Evolutionary conservation across 92 coral and sea anemone genomes (phyloP).

Genomic region (Porites cylindrica): DNA sequence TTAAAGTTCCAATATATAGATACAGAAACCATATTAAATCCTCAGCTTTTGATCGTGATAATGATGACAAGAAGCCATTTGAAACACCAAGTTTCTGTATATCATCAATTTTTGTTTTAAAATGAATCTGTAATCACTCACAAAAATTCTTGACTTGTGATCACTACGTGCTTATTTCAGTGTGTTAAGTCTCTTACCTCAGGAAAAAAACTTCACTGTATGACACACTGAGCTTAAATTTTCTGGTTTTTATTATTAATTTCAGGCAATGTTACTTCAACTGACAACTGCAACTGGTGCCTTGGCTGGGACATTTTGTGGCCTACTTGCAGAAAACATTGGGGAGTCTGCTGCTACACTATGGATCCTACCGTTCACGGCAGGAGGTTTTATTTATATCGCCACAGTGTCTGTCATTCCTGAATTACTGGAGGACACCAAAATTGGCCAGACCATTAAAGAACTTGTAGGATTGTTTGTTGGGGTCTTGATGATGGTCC

Average conservation of each 20-base stretch:
- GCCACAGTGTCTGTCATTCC: constrained; percentile 99
- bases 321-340: constrained; percentile 92
- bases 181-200: too few species aligned
- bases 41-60: too few species aligned
- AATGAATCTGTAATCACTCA: too few species aligned
- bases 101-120: too few species aligned
- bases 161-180: too few species aligned
- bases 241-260: not conserved
- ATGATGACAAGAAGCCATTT: too few species aligned
- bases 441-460: constrained; percentile 94
- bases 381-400: constrained; percentile 97
- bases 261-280: constrained; percentile 96
- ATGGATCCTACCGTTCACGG: constrained; percentile 98
- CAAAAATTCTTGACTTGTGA: too few species aligned
- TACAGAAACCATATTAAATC: too few species aligned
- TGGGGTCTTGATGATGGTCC: constrained; percentile 98
- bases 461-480: constrained; percentile 90
- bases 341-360: constrained; percentile 96
- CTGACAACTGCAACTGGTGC: constrained; percentile 98
- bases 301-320: constrained; percentile 93
- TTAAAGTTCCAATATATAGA: too few species aligned
- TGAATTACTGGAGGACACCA: constrained; percentile 88
- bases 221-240: not conserved
- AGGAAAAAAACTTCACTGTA: not conserved
- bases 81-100: too few species aligned